Evolutionary conservation across 1,140 invertebrate species (phyloP), one percentile per base, ranked within the genome.

Genomic region (Chironomus tepperi): DNA sequence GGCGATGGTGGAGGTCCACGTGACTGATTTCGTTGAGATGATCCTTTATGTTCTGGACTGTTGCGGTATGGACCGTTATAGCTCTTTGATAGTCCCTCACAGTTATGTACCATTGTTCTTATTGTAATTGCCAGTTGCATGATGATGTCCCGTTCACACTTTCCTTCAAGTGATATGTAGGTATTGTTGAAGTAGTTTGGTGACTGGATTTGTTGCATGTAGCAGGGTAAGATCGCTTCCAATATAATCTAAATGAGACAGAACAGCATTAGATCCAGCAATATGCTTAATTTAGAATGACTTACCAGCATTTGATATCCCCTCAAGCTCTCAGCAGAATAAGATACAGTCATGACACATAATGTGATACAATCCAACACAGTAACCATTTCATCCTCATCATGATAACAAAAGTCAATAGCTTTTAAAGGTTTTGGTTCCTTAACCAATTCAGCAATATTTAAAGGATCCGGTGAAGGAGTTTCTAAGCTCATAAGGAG

Each of bases 261-360:
- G 16, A 15, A 16, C 74, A 7, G 0, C 5, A 70, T 6, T 8
- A 73, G 10, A 42, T 12, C 10, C 43, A 6, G 43, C n/a, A 16
- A 18, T 18, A 16, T 73, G 18, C 0, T 43, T n/a, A 18, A 70
- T 67, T 42, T 65, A 16, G 16, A 1, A 8, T 6, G 43, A 82
- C 85, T 86, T 82, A 93, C 92, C 81, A 99, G 85, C 97, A 99
- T 99, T 84, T 99, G 98, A 83, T 97, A 95, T 47, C 95, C 95
- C 77, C 98, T 85, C 73, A 93, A 89, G 70, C 96, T 97, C 84
- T 99, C 97, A 15, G 97, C 93, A 0, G 97, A 93, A 84, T 99
- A 99, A 1, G 96, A 96, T 15, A 98, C 94, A 0, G 99, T 97
- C 88, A 98, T 98, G 0, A 99, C 96, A 81, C 95, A 98, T 19